A percentile compares a stretch with the other conserved stretches of the same genome.
Evolutionary conservation across 2,888 invertebrate genomes (phyloP).

Genomic region (Deilephila elpenor): DNA sequence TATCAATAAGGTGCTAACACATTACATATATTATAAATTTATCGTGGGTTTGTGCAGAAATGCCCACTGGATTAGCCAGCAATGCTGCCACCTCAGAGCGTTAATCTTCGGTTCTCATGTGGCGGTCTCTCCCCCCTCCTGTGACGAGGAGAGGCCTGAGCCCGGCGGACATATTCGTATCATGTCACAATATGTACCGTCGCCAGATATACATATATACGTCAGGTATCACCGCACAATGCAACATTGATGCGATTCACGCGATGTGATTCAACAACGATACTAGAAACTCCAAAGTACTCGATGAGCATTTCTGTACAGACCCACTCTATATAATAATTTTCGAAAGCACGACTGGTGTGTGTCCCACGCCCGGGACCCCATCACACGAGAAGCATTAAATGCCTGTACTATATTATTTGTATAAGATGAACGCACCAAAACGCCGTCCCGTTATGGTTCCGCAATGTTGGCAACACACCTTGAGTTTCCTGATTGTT

Average conservation of each 20-base stretch:
- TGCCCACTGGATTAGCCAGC: not conserved
- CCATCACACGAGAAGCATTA: slow-evolving; percentile 26
- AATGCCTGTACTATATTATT: slow-evolving; percentile 27
- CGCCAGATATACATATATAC: not conserved
- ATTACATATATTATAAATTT: slow-evolving; percentile 48
- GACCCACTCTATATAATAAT: slow-evolving; percentile 42
- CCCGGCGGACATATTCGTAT: not conserved
- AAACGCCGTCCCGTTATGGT: slow-evolving; percentile 18
- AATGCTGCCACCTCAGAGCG: not conserved
- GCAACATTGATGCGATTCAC: not conserved
- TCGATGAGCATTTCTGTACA: slow-evolving; percentile 33
- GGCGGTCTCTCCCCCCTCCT: slow-evolving; percentile 7
- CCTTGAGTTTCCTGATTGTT: not conserved
- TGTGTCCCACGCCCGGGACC: slow-evolving; percentile 23
- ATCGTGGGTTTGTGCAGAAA: slow-evolving; percentile 42
- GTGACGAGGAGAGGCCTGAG: slow-evolving; percentile 19
- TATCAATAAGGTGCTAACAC: slow-evolving; percentile 56
- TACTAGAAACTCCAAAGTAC: not conserved
- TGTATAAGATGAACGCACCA: slow-evolving; percentile 27
- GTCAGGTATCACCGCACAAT: not conserved
- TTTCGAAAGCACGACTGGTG: slow-evolving; percentile 31
- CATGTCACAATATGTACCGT: not conserved
- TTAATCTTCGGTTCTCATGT: not conserved
- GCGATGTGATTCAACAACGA: not conserved
- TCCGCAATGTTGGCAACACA: slow-evolving; percentile 18